Evolutionary conservation across 2,888 invertebrate genomes (phyloP).

Genomic region (Lissocephala sabroskyi): DNA sequence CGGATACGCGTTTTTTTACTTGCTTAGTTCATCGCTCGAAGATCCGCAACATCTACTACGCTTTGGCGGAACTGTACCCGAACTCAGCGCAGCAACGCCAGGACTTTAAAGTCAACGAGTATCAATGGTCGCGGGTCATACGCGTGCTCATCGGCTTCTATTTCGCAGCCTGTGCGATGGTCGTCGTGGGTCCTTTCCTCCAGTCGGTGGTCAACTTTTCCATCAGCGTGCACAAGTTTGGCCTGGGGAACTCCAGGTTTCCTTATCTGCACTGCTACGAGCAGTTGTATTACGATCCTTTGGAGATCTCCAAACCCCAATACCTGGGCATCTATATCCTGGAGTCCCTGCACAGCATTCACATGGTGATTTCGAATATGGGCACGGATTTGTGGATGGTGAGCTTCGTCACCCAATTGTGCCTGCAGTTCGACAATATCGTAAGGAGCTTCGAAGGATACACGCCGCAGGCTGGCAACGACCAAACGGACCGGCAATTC

Average conservation of each 20-base stretch:
- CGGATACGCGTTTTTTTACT: constrained; percentile 34
- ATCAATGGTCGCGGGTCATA: constrained; percentile 26
- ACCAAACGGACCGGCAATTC: constrained; percentile 18
- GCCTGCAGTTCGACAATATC: constrained; percentile 57
- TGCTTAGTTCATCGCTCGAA: constrained; percentile 6
- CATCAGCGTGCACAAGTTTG: constrained; percentile 7
- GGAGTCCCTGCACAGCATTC: constrained; percentile 33
- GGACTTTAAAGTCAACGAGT: constrained; percentile 24
- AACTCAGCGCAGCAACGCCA: constrained; percentile 8
- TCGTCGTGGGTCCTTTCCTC: constrained; percentile 22
- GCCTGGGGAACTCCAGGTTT: neutral
- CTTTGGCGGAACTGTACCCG: constrained; percentile 24
- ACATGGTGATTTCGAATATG: constrained; percentile 27
- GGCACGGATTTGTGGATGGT: constrained; percentile 47
- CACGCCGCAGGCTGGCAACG: constrained; percentile 9
- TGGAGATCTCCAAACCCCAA: constrained; percentile 18
- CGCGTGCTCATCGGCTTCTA: constrained; percentile 16
- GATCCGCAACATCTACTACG: constrained; percentile 17
- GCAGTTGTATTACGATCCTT: constrained; percentile 18
- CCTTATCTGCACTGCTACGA: constrained; percentile 32
- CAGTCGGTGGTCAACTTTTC: constrained; percentile 8
- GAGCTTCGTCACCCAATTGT: constrained; percentile 47
- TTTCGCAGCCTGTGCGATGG: constrained; percentile 14
- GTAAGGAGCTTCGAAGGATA: constrained; percentile 42
- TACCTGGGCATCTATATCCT: constrained; percentile 25